Evolutionary conservation across 2,888 invertebrate genomes (phyloP), one percentile per base, ranked within the genome.

Genomic region (Brachylomia viminalis): DNA sequence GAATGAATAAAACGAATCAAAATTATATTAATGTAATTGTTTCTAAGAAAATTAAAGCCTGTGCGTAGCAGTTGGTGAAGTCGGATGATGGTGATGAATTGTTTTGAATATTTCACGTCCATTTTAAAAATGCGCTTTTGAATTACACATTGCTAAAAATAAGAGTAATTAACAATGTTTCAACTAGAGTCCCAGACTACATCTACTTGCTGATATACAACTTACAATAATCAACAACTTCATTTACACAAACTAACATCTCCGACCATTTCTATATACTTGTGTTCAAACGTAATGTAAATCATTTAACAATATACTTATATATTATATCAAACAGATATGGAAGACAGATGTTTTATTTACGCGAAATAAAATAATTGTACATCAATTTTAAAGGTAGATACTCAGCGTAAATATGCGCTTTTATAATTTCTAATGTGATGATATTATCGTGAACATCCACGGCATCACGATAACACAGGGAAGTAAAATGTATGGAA

Each of bases 191-290:
- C 79, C 75, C 78, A 6, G 6, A 47, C 74, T 84, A 81, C 49
- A 70, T 1, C 47, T 86, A 86, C 38, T 58, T 33, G 72, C 75
- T 27, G 45, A 79, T 75, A 71, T 80, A 87, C 75, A 75, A 65
- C 74, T 85, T 82, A 84, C 45, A 86, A 49, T 88, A 87, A 67
- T 79, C 75, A 88, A 87, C 87, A 86, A 86, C 45, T 65, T 69
- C 77, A 79, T 75, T 72, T 77, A 82, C 68, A 77, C 64, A 65
- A 66, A 58, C 58, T 58, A 11, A 67, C 59, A n/a, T 67, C 62
- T 75, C 69, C 72, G 61, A 81, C 27, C 54, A 27, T 78, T 38
- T 75, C n/a, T 61, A 72, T 84, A 79, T 74, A 79, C 38, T 54
- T 75, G 82, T 76, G 70, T 73, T 62, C 27, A 65, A 85, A 78